These are phyloP conservation scores for Sarcophaga subvicina DNA, from an alignment of 2,888 invertebrate genomes.

Conservation along the genomic window DNA sequence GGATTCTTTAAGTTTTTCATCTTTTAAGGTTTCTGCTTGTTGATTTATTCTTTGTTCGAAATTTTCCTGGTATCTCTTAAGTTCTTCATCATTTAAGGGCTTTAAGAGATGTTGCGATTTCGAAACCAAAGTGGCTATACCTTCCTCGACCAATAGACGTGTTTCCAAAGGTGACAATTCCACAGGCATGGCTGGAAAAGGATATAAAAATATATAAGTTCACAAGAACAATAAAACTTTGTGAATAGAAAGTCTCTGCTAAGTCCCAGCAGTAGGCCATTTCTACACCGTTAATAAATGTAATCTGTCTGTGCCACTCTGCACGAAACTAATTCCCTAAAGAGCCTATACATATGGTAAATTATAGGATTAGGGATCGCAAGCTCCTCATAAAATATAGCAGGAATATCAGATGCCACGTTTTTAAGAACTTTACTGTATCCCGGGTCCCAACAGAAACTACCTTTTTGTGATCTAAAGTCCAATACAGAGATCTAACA, in stretches of 20 bases:
- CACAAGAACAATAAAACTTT: neutral
- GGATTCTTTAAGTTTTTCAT: slow-evolving; percentile 83
- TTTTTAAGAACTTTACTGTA: no score
- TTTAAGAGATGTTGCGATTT: slow-evolving; percentile 74
- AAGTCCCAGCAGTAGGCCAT: no score
- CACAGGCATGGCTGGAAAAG: slow-evolving; percentile 87
- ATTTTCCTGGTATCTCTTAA: slow-evolving; percentile 67
- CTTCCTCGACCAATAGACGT: slow-evolving; percentile 87
- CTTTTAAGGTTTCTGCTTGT: slow-evolving; percentile 83
- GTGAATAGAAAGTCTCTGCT: slow-evolving; percentile 74
- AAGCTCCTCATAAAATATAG: no score
- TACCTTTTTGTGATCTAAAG: no score
- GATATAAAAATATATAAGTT: neutral
- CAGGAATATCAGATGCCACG: no score
- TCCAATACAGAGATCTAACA: no score
- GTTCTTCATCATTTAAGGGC: slow-evolving; percentile 60
- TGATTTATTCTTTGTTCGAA: slow-evolving; percentile 75
- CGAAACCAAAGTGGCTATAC: slow-evolving; percentile 85
- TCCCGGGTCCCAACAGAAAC: no score
- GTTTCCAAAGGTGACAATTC: slow-evolving; percentile 90
- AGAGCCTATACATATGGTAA: no score
- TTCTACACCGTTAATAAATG: no score
- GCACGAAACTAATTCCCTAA: no score
- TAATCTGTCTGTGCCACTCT: no score
- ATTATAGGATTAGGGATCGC: no score